These are phyloP conservation scores for Uropsilus gracilis DNA, from an alignment of 2,113 vertebrate genomes.

Conservation along the genomic window DNA sequence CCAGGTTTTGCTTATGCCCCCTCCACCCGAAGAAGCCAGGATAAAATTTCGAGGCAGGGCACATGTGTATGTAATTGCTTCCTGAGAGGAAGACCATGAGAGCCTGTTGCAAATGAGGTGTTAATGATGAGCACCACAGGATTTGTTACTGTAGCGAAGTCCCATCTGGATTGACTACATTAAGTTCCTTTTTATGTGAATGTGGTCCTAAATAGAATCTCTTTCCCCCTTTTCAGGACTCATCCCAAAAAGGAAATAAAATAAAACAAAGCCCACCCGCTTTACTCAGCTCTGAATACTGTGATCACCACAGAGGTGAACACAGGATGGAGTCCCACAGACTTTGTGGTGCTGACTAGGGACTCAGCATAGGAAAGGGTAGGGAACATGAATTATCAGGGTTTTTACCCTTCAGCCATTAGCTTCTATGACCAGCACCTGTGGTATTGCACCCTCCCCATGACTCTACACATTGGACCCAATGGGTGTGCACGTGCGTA, in stretches of 20 bases:
- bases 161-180: conserved; percentile 51
- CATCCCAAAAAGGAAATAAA: not conserved
- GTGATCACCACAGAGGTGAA: rapidly evolving
- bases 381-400: too few species aligned
- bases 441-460: too few species aligned
- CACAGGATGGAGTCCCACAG: rapidly evolving
- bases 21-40: conserved; percentile 11
- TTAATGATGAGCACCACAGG: conserved; percentile 64
- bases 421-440: too few species aligned
- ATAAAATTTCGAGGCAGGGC: conserved; percentile 57
- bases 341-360: not conserved
- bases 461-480: too few species aligned
- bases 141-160: conserved; percentile 15
- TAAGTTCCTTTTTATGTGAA: not conserved
- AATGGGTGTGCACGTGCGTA: too few species aligned
- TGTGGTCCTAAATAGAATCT: not conserved
- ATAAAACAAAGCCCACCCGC: not conserved
- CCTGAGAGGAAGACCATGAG: conserved; percentile 52
- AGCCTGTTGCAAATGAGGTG: conserved; percentile 70
- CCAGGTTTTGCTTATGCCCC: conserved; percentile 57
- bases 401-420: too few species aligned
- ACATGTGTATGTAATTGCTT: conserved; percentile 72
- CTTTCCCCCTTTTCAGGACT: not conserved
- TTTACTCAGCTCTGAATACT: not conserved
- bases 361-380: not conserved